phyloP scores from a whole-genome alignment of 2,113 vertebrate species.

The Ciconia maguari region DNA sequence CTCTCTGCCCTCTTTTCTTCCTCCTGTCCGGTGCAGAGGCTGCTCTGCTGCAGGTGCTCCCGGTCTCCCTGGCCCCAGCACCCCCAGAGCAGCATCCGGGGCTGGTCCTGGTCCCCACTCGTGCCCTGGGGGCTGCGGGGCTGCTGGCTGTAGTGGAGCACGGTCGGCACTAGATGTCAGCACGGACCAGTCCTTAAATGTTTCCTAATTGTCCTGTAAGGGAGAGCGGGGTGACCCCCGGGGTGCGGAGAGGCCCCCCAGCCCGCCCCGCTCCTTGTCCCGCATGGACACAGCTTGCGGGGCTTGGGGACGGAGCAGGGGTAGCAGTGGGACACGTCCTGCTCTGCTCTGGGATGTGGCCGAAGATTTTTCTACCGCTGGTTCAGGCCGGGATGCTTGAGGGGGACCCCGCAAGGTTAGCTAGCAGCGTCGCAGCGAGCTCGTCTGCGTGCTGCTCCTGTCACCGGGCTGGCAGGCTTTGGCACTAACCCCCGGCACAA shows the following conservation, averaged over 20 bases:
- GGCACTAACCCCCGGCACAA: background rate
- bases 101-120: background rate
- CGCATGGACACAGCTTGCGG: background rate
- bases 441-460: background rate
- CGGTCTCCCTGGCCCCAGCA: background rate
- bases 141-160: background rate
- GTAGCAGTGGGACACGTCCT: background rate
- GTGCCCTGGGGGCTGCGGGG: background rate
- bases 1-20: background rate
- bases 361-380: background rate
- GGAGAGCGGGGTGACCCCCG: accelerated
- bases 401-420: too few relatives aligned
- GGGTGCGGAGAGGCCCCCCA: background rate
- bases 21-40: background rate
- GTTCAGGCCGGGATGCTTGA: background rate
- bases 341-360: background rate
- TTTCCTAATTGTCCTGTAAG: background rate
- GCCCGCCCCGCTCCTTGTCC: background rate
- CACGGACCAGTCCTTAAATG: background rate
- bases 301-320: background rate
- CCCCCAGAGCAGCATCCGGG: background rate
- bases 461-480: background rate
- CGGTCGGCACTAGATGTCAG: constrained; percentile 4
- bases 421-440: background rate
- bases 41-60: background rate